phyloP scores from a whole-genome alignment of 2,113 vertebrate species.

The Sphyrna mokarran region DNA sequence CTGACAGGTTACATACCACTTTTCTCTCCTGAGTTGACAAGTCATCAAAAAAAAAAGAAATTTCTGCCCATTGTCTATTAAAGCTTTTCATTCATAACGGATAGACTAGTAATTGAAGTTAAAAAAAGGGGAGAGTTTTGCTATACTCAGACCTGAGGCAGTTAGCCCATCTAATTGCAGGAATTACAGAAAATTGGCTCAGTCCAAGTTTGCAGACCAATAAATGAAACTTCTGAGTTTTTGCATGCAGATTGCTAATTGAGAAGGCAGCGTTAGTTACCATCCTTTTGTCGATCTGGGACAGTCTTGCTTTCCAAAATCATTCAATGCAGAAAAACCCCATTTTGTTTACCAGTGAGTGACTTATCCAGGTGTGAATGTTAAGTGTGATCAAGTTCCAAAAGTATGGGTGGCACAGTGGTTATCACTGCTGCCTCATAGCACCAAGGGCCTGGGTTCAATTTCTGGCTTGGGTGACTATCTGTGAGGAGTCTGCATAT shows the following conservation, averaged over 20 bases:
- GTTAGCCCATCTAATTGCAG: neutral
- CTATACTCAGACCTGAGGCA: neutral
- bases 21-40: no score
- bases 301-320: neutral
- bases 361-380: neutral
- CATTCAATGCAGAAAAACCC: neutral
- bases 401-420: no score
- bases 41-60: no score
- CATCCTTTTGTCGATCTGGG: neutral
- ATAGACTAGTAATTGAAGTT: neutral
- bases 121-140: neutral
- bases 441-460: no score
- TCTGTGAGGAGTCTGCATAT: no score
- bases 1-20: no score
- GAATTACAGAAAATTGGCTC: neutral
- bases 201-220: neutral
- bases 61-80: neutral
- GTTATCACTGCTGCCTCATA: no score
- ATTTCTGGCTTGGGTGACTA: no score
- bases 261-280: neutral
- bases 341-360: neutral
- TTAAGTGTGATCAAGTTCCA: neutral
- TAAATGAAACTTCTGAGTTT: neutral
- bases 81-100: neutral
- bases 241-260: neutral